Percentiles rank a stretch among this genome's conserved stretches.
phyloP scores from a whole-genome alignment of 2,888 invertebrate genomes.

The Tolmerus cingulatus region DNA sequence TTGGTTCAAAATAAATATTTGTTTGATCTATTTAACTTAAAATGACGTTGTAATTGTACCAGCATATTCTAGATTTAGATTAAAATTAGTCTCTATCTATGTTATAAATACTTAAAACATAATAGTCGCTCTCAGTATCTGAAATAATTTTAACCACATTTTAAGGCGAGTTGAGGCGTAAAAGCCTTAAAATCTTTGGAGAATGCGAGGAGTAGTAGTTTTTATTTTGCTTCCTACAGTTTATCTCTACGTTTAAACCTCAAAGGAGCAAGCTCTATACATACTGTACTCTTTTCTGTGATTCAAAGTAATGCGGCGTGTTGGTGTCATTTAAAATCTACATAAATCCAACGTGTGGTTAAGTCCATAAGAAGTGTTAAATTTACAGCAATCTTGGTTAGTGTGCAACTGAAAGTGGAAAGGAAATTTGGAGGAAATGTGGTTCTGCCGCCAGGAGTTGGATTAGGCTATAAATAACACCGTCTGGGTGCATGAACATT shows the following conservation, averaged over 20 bases:
- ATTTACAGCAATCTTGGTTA: not conserved
- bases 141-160: not conserved
- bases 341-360: not conserved
- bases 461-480: not conserved
- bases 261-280: not conserved
- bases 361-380: not conserved
- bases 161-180: not conserved
- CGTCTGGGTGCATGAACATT: not conserved
- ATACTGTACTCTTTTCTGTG: not conserved
- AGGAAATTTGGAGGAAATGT: not conserved
- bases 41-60: too few relatives aligned
- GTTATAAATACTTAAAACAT: not conserved
- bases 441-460: not conserved
- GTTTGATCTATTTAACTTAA: too few relatives aligned
- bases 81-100: too few relatives aligned
- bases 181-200: not conserved
- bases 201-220: not conserved
- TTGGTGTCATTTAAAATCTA: not conserved
- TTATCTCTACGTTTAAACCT: not conserved
- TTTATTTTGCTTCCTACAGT: not conserved
- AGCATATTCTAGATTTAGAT: too few relatives aligned
- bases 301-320: not conserved
- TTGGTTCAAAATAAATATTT: too few relatives aligned
- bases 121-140: not conserved
- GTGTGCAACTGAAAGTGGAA: not conserved